Conservation (phyloP, 1,140 invertebrate genomes). For the Hycleus cichorii region DNA sequence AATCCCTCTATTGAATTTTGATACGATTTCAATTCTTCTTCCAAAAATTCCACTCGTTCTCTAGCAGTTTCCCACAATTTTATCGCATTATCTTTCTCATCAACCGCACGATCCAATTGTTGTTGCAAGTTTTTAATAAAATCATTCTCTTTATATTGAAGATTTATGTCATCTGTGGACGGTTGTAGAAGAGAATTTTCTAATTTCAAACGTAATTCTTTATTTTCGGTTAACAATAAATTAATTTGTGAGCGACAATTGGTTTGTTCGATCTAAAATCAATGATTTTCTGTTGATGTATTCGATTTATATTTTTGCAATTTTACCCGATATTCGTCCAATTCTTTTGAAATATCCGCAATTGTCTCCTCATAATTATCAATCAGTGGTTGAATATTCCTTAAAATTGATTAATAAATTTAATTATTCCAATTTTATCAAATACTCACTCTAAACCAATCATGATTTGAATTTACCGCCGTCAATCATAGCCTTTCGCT, state of each 20-base stretch:
- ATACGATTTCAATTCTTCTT: slow-evolving; percentile 33
- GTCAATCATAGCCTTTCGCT: no score
- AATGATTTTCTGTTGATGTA: slow-evolving; percentile 1
- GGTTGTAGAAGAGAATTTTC: slow-evolving; percentile 18
- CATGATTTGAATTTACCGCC: no score
- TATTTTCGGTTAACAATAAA: slow-evolving; percentile 30
- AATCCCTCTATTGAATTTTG: slow-evolving; percentile 24
- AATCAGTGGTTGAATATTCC: slow-evolving; percentile 27
- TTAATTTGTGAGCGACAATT: slow-evolving; percentile 25
- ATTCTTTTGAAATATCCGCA: slow-evolving; percentile 29
- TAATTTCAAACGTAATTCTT: slow-evolving; percentile 21
- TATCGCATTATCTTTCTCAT: slow-evolving; percentile 34
- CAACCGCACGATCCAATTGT: slow-evolving; percentile 25
- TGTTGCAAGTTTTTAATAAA: slow-evolving; percentile 33
- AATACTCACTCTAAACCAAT: neutral
- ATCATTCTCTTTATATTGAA: slow-evolving; percentile 19
- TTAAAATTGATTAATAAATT: slow-evolving; percentile 13
- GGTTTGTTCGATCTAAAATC: slow-evolving; percentile 30
- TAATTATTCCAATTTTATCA: neutral
- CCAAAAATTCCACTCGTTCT: slow-evolving; percentile 32
- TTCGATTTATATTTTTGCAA: slow-evolving; percentile 7
- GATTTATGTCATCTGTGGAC: slow-evolving; percentile 5
- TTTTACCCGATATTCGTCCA: slow-evolving; percentile 29
- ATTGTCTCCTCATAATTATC: slow-evolving; percentile 31
- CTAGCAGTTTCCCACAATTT: slow-evolving; percentile 35